Conservation (phyloP, 1,140 invertebrate species). For the Camponotus vicinus region DNA sequence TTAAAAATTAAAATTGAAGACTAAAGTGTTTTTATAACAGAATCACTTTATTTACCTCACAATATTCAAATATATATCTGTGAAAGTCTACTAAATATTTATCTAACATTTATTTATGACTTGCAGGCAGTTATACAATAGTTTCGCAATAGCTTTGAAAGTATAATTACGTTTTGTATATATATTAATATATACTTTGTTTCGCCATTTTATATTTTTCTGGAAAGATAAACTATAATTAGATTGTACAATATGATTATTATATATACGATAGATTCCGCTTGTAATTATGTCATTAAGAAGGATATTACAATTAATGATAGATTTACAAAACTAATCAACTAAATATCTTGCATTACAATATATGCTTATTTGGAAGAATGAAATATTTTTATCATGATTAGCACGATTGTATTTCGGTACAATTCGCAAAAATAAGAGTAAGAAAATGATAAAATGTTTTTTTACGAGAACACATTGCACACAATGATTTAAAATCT, state of each 20-base stretch:
- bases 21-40: conserved; percentile 27
- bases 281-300: conserved; percentile 10
- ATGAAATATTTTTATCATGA: conserved; percentile 6
- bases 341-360: conserved; percentile 41
- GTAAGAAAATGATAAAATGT: neutral
- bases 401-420: conserved; percentile 7
- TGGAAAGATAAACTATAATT: conserved; percentile 44
- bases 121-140: conserved; percentile 42
- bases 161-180: conserved; percentile 41
- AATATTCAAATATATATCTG: conserved; percentile 3
- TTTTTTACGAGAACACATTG: neutral
- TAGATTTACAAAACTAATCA: conserved; percentile 18
- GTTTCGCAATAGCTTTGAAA: conserved; percentile 37
- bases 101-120: conserved; percentile 45
- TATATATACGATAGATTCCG: neutral
- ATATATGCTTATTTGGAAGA: neutral
- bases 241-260: conserved; percentile 16
- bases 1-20: neutral
- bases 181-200: conserved; percentile 36
- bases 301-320: neutral
- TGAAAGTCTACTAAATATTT: conserved; percentile 42
- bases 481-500: conserved; percentile 15
- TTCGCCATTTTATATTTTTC: neutral
- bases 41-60: conserved; percentile 39
- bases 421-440: conserved; percentile 6